These are phyloP conservation scores for Aphelinus certus DNA, from an alignment of 1,140 invertebrate species.

Conservation along the genomic window DNA sequence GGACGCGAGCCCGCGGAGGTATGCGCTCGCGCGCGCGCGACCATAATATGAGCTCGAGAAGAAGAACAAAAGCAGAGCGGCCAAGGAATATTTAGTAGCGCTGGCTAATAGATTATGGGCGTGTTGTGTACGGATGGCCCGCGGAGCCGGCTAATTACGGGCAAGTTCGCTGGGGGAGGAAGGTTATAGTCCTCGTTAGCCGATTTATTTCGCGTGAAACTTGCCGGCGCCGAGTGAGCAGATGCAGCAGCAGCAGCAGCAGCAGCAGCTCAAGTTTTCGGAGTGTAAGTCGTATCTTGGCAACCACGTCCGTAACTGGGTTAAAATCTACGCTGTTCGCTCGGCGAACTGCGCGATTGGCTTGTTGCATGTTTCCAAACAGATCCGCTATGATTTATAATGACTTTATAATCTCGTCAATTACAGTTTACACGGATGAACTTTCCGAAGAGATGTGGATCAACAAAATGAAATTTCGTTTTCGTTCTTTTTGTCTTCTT, in stretches of 20 bases:
- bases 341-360: too few relatives aligned
- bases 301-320: not conserved
- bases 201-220: slow-evolving; percentile 21
- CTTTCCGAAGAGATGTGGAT: too few relatives aligned
- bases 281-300: not conserved
- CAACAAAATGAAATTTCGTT: too few relatives aligned
- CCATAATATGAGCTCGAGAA: not conserved
- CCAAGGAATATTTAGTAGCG: slow-evolving; percentile 9
- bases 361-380: too few relatives aligned
- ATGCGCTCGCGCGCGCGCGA: too few relatives aligned
- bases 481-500: too few relatives aligned
- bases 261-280: slow-evolving; percentile 1
- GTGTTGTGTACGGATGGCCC: not conserved
- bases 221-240: not conserved
- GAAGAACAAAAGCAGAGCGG: not conserved
- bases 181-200: slow-evolving; percentile 3
- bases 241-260: not conserved
- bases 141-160: slow-evolving; percentile 1
- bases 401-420: too few relatives aligned
- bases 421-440: too few relatives aligned
- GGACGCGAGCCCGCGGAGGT: too few relatives aligned
- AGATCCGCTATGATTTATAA: too few relatives aligned
- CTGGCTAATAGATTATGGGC: slow-evolving; percentile 18
- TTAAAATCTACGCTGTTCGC: too few relatives aligned
- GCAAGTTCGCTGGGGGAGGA: slow-evolving; percentile 22